phyloP scores from a whole-genome alignment of 64 coral and sea anemone species.

The Porites australiensis region DNA sequence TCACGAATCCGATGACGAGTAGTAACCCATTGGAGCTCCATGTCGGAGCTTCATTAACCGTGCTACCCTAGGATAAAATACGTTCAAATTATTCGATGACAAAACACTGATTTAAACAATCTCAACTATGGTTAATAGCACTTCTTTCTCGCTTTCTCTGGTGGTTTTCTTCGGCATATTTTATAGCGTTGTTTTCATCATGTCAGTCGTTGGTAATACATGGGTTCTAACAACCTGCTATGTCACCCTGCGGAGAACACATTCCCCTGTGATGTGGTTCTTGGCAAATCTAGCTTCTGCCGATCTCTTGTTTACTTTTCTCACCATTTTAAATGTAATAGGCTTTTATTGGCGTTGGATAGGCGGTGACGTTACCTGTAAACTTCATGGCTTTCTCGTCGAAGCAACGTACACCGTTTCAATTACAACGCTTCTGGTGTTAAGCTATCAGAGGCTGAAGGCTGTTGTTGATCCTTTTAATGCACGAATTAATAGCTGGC shows the following conservation, averaged over 20 bases:
- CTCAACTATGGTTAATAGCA: not conserved
- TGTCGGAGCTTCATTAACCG: no score
- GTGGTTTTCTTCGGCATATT: not conserved
- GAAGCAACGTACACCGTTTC: slow-evolving; percentile 51
- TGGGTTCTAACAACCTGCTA: slow-evolving; percentile 42
- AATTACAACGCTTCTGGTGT: slow-evolving; percentile 38
- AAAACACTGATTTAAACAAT: no score
- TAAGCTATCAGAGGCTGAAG: slow-evolving; percentile 4
- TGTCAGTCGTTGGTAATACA: slow-evolving; percentile 27
- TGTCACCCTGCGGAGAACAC: not conserved
- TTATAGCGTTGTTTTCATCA: not conserved
- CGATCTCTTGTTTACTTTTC: slow-evolving; percentile 40
- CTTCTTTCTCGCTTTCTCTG: not conserved
- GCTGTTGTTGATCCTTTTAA: slow-evolving; percentile 30
- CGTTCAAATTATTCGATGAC: no score
- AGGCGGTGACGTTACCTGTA: slow-evolving; percentile 45
- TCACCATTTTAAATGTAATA: slow-evolving; percentile 12
- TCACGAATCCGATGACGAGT: no score
- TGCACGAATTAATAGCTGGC: not conserved
- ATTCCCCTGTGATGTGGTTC: slow-evolving; percentile 5
- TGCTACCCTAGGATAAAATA: no score
- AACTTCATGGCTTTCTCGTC: slow-evolving; percentile 62
- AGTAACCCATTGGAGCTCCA: no score
- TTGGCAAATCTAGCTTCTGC: slow-evolving; percentile 57
- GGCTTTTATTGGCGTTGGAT: slow-evolving; percentile 33